Evolutionary conservation across 92 coral and sea anemone genomes (phyloP), one percentile per base, ranked within the genome.

Genomic region (Palythoa caribaeorum): DNA sequence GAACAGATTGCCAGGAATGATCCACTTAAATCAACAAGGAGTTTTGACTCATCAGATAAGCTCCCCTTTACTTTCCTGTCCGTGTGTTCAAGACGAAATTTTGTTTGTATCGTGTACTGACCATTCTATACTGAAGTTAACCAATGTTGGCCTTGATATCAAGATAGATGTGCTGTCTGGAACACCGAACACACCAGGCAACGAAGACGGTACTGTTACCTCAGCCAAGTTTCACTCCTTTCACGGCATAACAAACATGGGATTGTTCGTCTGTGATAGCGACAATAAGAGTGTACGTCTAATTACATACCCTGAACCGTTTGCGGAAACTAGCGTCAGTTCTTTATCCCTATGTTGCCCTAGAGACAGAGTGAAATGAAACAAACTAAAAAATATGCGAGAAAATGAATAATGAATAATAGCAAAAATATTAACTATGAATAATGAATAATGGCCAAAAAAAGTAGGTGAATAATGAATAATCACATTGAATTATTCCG

Each of bases 191-290:
- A 68, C 10, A 68, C 73, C 73, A 20, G 73, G 39, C 38, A 68
- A 68, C 73, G 38, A 68, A 68, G 73, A 68, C 38, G 73, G 73
- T 20, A 35, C 13, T 68, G 13, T 0, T 68, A 68, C 73, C 14
- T 68, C 73, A 35, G 38, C 73, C 39, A 68, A 68, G 73, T 68
- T 68, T 68, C 73, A 68, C 73, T 19, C 73, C 38, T 11, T 0
- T 10, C 10, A 1, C 73, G 73, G 73, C 12, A 68, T 68, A 6
- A 35, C 73, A 20, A 68, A 38, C 73, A 68, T 68, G 73, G 73
- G 73, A 21, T 66, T 84, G 21, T 84, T 84, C 44, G 80, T 84
- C 12, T 84, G 88, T 71, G 88, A 84, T 20, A 71, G 37, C 36
- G 88, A 81, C 39, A 84, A 84, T 72, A 71, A 71, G 65, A 3